Conservation (phyloP, 1,140 invertebrate species). For the Calosoma granatense region DNA sequence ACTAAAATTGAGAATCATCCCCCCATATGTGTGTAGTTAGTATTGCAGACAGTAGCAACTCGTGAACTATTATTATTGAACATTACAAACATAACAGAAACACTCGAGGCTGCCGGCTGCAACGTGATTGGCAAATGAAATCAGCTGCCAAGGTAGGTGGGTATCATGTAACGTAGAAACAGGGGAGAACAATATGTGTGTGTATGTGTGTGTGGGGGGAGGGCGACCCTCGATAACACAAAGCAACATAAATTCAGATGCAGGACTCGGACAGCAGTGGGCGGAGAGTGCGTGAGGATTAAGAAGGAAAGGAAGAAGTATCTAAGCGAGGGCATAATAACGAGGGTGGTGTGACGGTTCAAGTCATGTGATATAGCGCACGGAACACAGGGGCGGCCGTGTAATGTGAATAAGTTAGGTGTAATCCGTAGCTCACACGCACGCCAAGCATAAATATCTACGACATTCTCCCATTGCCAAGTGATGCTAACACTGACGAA, state of each 20-base stretch:
- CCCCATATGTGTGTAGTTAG: no score
- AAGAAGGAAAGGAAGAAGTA: background rate
- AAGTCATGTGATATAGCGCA: background rate
- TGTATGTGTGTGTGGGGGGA: background rate
- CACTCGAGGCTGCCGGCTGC: no score
- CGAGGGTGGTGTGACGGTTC: background rate
- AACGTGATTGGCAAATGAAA: background rate
- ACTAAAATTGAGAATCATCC: no score
- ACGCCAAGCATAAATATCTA: background rate
- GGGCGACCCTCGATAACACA: background rate
- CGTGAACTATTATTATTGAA: no score
- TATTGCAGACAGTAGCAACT: no score
- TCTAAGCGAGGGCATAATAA: conserved; percentile 2
- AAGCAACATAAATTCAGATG: background rate
- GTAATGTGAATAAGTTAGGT: conserved; percentile 9
- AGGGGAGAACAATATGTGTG: background rate
- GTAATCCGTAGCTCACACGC: background rate
- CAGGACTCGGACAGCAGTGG: background rate
- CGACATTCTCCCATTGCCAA: background rate
- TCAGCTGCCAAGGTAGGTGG: no score
- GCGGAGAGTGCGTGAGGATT: background rate
- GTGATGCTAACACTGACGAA: background rate
- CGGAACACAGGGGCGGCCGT: background rate
- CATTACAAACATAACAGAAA: background rate
- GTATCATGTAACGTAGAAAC: background rate